phyloP scores from a whole-genome alignment of 2,888 invertebrate species.

The Rotaria socialis region DNA sequence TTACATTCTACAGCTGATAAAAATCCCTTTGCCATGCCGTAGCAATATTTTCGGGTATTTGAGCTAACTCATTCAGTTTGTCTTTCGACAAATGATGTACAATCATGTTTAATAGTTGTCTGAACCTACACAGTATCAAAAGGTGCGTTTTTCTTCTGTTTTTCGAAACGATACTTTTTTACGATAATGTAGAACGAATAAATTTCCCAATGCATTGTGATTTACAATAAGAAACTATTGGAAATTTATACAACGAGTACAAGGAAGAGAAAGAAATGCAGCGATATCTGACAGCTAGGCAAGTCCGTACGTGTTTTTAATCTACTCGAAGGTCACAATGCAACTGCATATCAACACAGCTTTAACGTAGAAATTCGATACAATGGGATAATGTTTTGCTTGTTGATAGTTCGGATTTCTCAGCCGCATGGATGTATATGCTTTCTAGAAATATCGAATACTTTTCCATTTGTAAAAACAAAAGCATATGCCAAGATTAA shows the following conservation, averaged over 20 bases:
- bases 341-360: neutral
- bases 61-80: slow-evolving; percentile 78
- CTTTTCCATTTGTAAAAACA: too few species aligned
- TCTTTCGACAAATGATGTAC: slow-evolving; percentile 70
- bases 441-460: too few species aligned
- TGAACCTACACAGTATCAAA: neutral
- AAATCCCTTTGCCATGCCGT: slow-evolving; percentile 87
- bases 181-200: neutral
- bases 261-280: neutral
- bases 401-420: too few species aligned
- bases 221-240: neutral
- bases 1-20: slow-evolving; percentile 56
- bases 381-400: too few species aligned
- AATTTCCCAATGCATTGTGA: neutral
- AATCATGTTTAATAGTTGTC: neutral
- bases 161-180: neutral
- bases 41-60: slow-evolving; percentile 82
- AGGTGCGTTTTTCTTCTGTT: neutral
- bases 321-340: neutral
- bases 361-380: too few species aligned
- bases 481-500: too few species aligned
- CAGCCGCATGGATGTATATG: too few species aligned
- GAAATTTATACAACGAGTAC: neutral
- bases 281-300: too few species aligned
- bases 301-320: too few species aligned